Conservation (phyloP, 2,888 invertebrate species). For the Caradrina clavipalpis region DNA sequence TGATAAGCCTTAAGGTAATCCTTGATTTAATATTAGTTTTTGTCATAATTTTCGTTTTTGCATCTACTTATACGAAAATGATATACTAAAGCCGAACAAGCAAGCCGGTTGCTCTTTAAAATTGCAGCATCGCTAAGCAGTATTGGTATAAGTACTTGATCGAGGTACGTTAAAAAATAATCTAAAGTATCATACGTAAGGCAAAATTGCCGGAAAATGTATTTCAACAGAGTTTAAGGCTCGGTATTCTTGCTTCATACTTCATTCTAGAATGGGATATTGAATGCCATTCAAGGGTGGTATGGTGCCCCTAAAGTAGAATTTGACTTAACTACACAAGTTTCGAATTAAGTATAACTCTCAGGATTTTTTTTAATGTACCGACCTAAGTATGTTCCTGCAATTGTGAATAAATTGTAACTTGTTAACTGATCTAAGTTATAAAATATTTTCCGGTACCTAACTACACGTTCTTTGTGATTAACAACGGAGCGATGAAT, state of each 20-base stretch:
- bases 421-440: slow-evolving; percentile 7
- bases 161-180: slow-evolving; percentile 18
- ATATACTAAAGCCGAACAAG: slow-evolving; percentile 52
- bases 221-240: not conserved
- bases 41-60: slow-evolving; percentile 74
- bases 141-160: slow-evolving; percentile 30
- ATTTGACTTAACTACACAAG: slow-evolving; percentile 15
- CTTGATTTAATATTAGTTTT: slow-evolving; percentile 80
- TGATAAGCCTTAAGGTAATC: slow-evolving; percentile 84
- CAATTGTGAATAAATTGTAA: slow-evolving; percentile 21
- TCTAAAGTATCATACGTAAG: slow-evolving; percentile 4
- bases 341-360: slow-evolving; percentile 1
- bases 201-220: slow-evolving; percentile 9
- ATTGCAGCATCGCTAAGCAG: slow-evolving; percentile 61
- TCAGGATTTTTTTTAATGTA: slow-evolving; percentile 15
- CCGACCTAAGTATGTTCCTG: slow-evolving; percentile 22
- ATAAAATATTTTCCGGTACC: slow-evolving; percentile 66
- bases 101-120: slow-evolving; percentile 59
- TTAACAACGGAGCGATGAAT: slow-evolving; percentile 83
- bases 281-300: slow-evolving; percentile 35
- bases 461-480: slow-evolving; percentile 79
- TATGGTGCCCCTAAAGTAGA: slow-evolving; percentile 20
- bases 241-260: not conserved
- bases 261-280: not conserved
- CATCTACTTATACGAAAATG: slow-evolving; percentile 45